Evolutionary conservation across 30 jellyfish, hydroid and myxozoan genomes (phyloP), one percentile per base, ranked within the genome.

Genomic region (Pelagia noctiluca): DNA sequence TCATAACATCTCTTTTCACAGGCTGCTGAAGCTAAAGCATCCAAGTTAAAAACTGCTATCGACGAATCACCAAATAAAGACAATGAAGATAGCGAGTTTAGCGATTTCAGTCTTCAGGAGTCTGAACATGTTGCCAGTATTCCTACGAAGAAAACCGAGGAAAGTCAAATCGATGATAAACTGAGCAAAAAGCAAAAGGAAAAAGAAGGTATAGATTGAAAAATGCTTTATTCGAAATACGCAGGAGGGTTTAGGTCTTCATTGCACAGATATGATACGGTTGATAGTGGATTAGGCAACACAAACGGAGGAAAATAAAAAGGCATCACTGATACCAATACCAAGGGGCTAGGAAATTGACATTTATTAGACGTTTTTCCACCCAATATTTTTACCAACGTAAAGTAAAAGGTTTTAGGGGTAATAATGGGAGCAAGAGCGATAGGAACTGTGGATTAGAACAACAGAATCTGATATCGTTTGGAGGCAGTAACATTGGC

Each of bases 51-150:
- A 53, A 5, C 16, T 8, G 8, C 57, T 42, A 5, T 42, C 57
- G 57, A 42, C 12, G 12, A 8, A 5, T 16, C 57, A 5, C 16
- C 16, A 42, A 42, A 16, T 16, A 42, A 42, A 42, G 80, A 60
- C 13, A 37, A 60, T 1, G 52, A 36, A 0, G 57, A 61, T 36
- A 62, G 83, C 11, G 82, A 49, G n/a, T 66, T 49, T 28, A 67
- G 91, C 26, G 91, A 67, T 50, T 81, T 81, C 76, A 81, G 91
- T 50, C 68, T 81, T 63, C 35, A 31, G 25, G 70, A 81, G 32
- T 33, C 42, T 16, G 35, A 10, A 2, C 69, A 65, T 12, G 48
- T 18, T 2, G 19, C 30, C 80, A n/a, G n/a, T n/a, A n/a, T n/a
- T n/a, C n/a, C n/a, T n/a, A n/a, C n/a, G n/a, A n/a, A n/a, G n/a